Percentiles rank a stretch among this genome's conserved stretches.
phyloP scores from a whole-genome alignment of 1,140 invertebrate species.

The Penaeus chinensis region DNA sequence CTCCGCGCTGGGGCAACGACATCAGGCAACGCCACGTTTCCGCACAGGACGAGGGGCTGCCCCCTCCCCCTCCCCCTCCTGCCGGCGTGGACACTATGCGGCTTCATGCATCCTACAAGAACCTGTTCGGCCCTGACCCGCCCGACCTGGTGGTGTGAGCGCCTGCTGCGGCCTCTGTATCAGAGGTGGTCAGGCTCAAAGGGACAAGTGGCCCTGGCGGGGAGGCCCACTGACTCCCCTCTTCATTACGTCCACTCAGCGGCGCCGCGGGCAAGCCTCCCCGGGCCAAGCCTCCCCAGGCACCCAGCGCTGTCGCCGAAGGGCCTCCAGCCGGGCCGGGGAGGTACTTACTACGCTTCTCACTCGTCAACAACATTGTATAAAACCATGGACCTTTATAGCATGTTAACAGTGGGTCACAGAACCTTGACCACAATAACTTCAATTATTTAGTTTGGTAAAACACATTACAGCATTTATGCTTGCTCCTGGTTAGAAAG shows the following conservation, averaged over 20 bases:
- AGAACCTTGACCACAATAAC: constrained; percentile 52
- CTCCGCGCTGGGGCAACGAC: constrained; percentile 62
- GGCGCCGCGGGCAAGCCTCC: constrained; percentile 52
- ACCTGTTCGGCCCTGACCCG: constrained; percentile 62
- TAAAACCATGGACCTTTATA: constrained; percentile 58
- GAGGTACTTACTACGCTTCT: constrained; percentile 51
- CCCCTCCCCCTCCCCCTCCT: constrained; percentile 62
- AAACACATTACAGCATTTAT: constrained; percentile 45
- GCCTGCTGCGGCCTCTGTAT: constrained; percentile 51
- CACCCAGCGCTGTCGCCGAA: constrained; percentile 4
- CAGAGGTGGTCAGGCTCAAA: constrained; percentile 49
- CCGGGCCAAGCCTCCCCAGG: constrained; percentile 23
- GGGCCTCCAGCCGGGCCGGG: constrained; percentile 39
- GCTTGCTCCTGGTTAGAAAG: constrained; percentile 38
- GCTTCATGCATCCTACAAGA: constrained; percentile 62
- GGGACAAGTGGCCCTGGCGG: constrained; percentile 48
- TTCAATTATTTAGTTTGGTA: constrained; percentile 58
- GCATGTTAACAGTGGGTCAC: constrained; percentile 58
- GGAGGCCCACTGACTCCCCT: constrained; percentile 49
- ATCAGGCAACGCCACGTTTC: constrained; percentile 61
- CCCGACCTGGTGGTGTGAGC: constrained; percentile 64
- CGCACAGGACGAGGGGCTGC: constrained; percentile 59
- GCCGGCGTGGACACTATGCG: constrained; percentile 62
- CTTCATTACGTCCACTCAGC: constrained; percentile 56
- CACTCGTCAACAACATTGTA: constrained; percentile 61